These are phyloP conservation scores for Onthophagus sagittarius DNA, from an alignment of 2,888 invertebrate species.

Conservation along the genomic window DNA sequence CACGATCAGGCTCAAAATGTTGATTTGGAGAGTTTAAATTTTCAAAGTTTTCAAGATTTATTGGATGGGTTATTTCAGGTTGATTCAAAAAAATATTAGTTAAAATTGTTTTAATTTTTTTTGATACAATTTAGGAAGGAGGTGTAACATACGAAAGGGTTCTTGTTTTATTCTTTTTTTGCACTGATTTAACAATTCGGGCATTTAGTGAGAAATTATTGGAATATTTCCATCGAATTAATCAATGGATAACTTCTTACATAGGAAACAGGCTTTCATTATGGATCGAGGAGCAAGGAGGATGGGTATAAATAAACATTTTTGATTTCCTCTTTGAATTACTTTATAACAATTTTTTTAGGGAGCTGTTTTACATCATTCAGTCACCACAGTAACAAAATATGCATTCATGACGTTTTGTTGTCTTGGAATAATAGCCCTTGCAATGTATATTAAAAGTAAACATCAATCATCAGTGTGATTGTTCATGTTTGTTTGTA, in stretches of 20 bases:
- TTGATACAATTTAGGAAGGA: slow-evolving; percentile 50
- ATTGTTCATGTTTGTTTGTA: background rate
- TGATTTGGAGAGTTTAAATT: slow-evolving; percentile 52
- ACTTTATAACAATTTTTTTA: background rate
- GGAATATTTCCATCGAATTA: slow-evolving; percentile 54
- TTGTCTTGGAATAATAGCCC: slow-evolving; percentile 9
- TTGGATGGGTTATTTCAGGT: slow-evolving; percentile 58
- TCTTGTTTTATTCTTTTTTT: slow-evolving; percentile 55
- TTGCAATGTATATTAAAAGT: slow-evolving; percentile 8
- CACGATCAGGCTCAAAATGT: slow-evolving; percentile 53
- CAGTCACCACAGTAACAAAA: slow-evolving; percentile 10
- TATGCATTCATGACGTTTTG: slow-evolving; percentile 5
- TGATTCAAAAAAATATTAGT: slow-evolving; percentile 5
- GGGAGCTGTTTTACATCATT: slow-evolving; percentile 5
- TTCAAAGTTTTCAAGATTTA: slow-evolving; percentile 56
- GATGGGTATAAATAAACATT: slow-evolving; percentile 50
- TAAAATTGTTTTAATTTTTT: background rate
- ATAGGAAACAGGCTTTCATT: slow-evolving; percentile 55
- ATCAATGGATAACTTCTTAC: slow-evolving; percentile 56
- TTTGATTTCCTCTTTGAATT: background rate
- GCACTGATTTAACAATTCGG: slow-evolving; percentile 55
- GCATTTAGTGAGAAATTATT: slow-evolving; percentile 45
- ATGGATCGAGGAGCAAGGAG: slow-evolving; percentile 57
- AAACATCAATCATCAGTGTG: background rate
- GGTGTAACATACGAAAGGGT: slow-evolving; percentile 56